phyloP scores from a whole-genome alignment of 2,888 invertebrate genomes.

The Tethea ocularis region DNA sequence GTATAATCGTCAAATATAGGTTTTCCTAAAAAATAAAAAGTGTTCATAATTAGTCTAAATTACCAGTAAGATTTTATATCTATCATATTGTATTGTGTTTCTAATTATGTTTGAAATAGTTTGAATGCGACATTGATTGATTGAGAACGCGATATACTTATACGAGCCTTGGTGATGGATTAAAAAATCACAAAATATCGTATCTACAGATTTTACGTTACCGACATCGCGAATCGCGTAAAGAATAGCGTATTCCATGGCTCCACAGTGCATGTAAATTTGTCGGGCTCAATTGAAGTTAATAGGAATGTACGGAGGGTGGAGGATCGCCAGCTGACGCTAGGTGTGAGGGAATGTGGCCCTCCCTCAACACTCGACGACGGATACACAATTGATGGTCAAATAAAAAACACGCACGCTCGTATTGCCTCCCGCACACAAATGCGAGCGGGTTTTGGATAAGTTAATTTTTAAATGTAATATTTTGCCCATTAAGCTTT shows the following conservation, averaged over 20 bases:
- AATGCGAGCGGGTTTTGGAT: constrained; percentile 13
- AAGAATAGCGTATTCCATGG: constrained; percentile 23
- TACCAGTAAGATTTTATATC: too few relatives aligned
- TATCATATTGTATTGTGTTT: too few relatives aligned
- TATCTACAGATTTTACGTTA: neutral
- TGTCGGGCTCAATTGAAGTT: constrained; percentile 83
- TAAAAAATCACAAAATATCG: too few relatives aligned
- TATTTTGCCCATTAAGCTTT: neutral
- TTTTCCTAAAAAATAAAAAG: too few relatives aligned
- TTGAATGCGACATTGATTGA: too few relatives aligned
- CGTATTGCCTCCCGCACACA: too few relatives aligned
- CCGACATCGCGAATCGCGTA: constrained; percentile 32
- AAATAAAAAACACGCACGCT: constrained; percentile 61
- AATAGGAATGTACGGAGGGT: constrained; percentile 77
- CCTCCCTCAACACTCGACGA: constrained; percentile 66
- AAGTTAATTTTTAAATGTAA: neutral
- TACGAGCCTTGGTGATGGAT: too few relatives aligned
- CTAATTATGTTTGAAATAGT: too few relatives aligned
- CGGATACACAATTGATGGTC: constrained; percentile 68
- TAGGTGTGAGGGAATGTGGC: constrained; percentile 82
- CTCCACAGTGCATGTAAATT: constrained; percentile 76
- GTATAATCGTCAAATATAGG: too few relatives aligned
- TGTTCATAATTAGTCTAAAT: too few relatives aligned
- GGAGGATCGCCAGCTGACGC: constrained; percentile 79
- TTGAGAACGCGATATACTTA: too few relatives aligned